phyloP scores from a whole-genome alignment of 2,797 vertebrate genomes.

The Crocodylus rhombifer region DNA sequence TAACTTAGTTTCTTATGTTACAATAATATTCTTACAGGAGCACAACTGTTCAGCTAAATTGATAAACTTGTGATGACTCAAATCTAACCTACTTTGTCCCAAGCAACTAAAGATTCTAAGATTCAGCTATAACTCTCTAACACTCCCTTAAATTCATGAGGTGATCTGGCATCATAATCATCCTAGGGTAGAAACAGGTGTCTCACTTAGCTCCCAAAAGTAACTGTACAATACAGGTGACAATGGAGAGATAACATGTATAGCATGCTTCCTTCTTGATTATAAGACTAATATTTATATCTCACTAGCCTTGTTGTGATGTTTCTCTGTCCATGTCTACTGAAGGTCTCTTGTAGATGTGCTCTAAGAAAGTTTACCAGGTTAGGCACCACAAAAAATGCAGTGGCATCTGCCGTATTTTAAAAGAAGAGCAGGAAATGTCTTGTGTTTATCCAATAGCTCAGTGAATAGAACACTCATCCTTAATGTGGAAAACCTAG shows the following conservation, averaged over 20 bases:
- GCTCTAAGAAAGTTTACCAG: no score
- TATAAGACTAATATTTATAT: not conserved
- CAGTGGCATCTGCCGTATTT: no score
- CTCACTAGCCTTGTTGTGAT: no score
- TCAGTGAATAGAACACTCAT: no score
- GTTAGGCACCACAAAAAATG: no score
- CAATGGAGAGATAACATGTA: not conserved
- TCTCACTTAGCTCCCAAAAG: not conserved
- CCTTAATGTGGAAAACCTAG: no score
- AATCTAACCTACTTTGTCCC: not conserved
- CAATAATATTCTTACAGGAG: not conserved
- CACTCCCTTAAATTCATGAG: not conserved
- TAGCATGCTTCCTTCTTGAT: rapidly evolving
- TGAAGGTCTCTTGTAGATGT: no score
- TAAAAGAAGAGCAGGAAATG: no score
- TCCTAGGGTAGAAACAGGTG: not conserved
- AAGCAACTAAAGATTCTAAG: not conserved
- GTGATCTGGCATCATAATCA: not conserved
- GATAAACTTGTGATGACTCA: not conserved
- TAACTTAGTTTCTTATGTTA: not conserved
- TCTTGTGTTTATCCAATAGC: no score
- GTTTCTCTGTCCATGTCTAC: no score
- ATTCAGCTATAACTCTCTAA: not conserved
- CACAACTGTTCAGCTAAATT: not conserved
- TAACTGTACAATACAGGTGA: not conserved